These are phyloP conservation scores for Cephus sareptanus DNA, from an alignment of 2,888 invertebrate genomes.

Conservation along the genomic window DNA sequence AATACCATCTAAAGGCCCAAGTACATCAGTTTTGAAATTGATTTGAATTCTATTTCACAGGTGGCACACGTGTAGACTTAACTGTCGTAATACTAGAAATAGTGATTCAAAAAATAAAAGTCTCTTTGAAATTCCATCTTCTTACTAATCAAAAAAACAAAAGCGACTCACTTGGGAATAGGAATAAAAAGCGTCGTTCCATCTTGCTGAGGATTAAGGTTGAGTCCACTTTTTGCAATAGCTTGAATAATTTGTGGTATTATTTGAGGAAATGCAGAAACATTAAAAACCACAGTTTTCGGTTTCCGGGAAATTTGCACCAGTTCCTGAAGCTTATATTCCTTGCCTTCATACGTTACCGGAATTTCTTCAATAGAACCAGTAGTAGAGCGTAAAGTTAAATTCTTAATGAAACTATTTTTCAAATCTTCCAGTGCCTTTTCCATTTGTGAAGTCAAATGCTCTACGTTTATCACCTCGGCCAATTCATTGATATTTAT, in stretches of 20 bases:
- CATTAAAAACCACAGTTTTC: conserved; percentile 85
- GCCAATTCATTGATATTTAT: conserved; percentile 79
- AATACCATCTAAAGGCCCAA: too few relatives aligned
- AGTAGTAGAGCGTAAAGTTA: conserved; percentile 82
- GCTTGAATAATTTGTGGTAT: conserved; percentile 83
- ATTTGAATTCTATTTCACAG: neutral
- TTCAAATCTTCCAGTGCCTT: conserved; percentile 78
- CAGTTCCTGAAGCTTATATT: conserved; percentile 86
- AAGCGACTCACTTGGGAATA: conserved; percentile 80
- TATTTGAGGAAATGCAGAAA: conserved; percentile 86
- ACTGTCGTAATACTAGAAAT: too few relatives aligned
- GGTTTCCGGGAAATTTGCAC: conserved; percentile 90
- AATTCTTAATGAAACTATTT: conserved; percentile 81
- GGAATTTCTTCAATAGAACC: conserved; percentile 84
- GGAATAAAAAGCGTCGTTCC: conserved; percentile 90
- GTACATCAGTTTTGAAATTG: too few relatives aligned
- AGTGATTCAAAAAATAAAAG: neutral
- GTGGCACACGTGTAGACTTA: too few relatives aligned
- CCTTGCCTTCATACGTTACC: conserved; percentile 82
- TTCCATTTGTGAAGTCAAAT: conserved; percentile 76
- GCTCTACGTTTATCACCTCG: conserved; percentile 77
- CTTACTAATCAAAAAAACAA: too few relatives aligned
- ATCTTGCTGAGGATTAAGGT: conserved; percentile 94
- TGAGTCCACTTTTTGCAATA: conserved; percentile 85
- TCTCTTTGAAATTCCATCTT: too few relatives aligned